A percentile compares a stretch with the other conserved stretches of the same genome.
Evolutionary conservation across 1,140 invertebrate species (phyloP).

Genomic region (Tribolium madens): DNA sequence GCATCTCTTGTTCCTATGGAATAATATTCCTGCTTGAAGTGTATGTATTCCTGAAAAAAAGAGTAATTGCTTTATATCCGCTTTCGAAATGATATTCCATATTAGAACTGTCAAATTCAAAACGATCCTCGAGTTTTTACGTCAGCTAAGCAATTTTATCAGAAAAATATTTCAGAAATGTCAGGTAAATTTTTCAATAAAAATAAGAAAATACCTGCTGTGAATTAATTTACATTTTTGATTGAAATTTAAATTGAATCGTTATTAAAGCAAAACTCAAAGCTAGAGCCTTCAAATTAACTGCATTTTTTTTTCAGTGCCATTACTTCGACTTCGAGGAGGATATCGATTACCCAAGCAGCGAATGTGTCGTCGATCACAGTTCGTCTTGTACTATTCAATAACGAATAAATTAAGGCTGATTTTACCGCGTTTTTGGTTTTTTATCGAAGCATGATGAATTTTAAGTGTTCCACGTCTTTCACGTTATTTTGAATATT

Average conservation of each 20-base stretch:
- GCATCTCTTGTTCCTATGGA: no score
- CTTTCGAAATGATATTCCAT: not conserved
- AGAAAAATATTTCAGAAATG: not conserved
- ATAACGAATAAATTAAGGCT: constrained; percentile 57
- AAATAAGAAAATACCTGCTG: not conserved
- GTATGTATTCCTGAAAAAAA: not conserved
- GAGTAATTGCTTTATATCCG: not conserved
- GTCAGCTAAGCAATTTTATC: not conserved
- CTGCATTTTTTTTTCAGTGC: constrained; percentile 59
- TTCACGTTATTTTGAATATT: constrained; percentile 20
- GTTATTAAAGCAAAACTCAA: no score
- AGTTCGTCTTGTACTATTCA: constrained; percentile 63
- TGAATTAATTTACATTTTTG: no score
- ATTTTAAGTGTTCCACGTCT: constrained; percentile 38
- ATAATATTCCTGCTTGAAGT: not conserved
- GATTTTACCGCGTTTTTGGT: constrained; percentile 12
- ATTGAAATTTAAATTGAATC: not conserved
- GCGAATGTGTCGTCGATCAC: constrained; percentile 60
- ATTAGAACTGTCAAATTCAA: not conserved
- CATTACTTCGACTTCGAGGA: constrained; percentile 65
- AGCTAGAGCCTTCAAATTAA: no score
- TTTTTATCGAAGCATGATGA: not conserved
- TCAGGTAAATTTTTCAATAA: not conserved
- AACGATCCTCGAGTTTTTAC: not conserved
- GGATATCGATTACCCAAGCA: constrained; percentile 61